Percentiles rank a stretch among this genome's conserved stretches.
phyloP scores from a whole-genome alignment of 2,888 invertebrate genomes.

The Sipha maydis region DNA sequence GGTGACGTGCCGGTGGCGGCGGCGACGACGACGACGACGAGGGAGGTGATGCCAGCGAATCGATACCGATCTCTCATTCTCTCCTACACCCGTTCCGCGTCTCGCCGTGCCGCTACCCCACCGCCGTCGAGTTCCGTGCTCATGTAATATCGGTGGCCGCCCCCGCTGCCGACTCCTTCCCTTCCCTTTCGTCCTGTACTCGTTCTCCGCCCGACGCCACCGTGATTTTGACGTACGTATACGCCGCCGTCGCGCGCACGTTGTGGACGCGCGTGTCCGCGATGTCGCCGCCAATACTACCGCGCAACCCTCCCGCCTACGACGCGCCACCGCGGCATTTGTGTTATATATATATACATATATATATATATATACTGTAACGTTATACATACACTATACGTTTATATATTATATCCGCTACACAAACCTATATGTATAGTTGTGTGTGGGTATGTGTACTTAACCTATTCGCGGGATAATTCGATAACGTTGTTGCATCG shows the following conservation, averaged over 20 bases:
- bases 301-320: not conserved
- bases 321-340: constrained; percentile 38
- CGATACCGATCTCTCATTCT: constrained; percentile 62
- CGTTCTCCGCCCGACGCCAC: not conserved
- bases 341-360: not conserved
- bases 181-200: not conserved
- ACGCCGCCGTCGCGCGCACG: constrained; percentile 52
- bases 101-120: not conserved
- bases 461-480: constrained; percentile 42
- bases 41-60: constrained; percentile 59
- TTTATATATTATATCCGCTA: not conserved
- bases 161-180: not conserved
- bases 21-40: not conserved
- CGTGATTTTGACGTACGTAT: constrained; percentile 59
- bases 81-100: constrained; percentile 42
- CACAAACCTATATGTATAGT: not conserved
- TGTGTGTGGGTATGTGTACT: not conserved
- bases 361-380: not conserved
- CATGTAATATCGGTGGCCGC: constrained; percentile 57
- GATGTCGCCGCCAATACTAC: constrained; percentile 55
- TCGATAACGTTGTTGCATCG: constrained; percentile 49
- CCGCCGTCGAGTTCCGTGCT: constrained; percentile 34
- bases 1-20: constrained; percentile 22
- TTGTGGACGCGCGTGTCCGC: constrained; percentile 60
- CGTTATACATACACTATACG: not conserved